phyloP scores from a whole-genome alignment of 2,797 vertebrate genomes.

The Heliangelus exortis region DNA sequence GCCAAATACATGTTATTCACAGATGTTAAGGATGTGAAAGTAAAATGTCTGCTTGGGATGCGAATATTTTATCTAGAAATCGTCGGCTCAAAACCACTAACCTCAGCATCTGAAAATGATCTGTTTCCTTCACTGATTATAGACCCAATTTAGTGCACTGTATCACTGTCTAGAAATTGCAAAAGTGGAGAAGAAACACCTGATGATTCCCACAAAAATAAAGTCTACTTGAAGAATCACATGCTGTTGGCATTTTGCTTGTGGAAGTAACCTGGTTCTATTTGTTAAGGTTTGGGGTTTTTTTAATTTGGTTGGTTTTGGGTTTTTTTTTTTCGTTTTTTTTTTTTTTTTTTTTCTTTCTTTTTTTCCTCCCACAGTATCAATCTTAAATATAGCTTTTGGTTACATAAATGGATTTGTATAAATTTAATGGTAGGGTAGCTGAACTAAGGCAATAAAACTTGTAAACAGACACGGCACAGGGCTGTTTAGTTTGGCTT shows the following conservation, averaged over 20 bases:
- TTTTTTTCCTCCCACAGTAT: neutral
- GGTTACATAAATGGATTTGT: neutral
- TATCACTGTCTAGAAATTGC: neutral
- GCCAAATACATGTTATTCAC: conserved; percentile 24
- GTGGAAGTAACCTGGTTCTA: neutral
- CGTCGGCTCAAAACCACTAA: conserved; percentile 17
- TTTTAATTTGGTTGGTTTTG: too few species aligned
- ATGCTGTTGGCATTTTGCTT: neutral
- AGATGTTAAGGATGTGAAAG: conserved; percentile 44
- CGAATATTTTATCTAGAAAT: conserved; percentile 34
- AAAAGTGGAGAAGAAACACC: neutral
- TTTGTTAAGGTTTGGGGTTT: too few species aligned
- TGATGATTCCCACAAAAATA: neutral
- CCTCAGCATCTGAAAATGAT: conserved; percentile 22
- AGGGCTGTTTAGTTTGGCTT: neutral
- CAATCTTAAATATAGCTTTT: neutral
- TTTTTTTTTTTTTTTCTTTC: too few species aligned
- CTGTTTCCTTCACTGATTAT: conserved; percentile 18
- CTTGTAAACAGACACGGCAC: neutral
- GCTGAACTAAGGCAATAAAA: conserved; percentile 13
- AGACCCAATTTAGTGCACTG: neutral
- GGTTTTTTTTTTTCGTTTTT: too few species aligned
- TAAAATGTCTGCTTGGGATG: neutral
- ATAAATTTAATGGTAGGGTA: neutral
- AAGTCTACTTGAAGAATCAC: neutral